phyloP scores from a whole-genome alignment of 1,140 invertebrate species.

The Acromyrmex heyeri region DNA sequence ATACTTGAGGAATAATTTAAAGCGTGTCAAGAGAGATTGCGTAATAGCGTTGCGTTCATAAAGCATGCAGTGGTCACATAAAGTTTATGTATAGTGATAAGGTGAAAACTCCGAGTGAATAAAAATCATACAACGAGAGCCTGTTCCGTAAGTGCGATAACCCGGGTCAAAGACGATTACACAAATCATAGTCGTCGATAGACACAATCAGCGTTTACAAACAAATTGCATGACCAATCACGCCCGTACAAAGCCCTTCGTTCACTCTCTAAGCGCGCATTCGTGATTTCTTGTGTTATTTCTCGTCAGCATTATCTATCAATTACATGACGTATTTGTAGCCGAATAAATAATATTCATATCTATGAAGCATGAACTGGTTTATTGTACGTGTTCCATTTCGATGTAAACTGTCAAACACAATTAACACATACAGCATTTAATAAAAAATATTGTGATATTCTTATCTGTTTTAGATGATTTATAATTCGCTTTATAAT shows the following conservation, averaged over 20 bases:
- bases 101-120: conserved; percentile 37
- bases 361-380: background rate
- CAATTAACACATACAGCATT: background rate
- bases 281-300: conserved; percentile 46
- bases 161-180: conserved; percentile 69
- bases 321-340: conserved; percentile 49
- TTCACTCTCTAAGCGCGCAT: conserved; percentile 52
- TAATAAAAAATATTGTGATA: background rate
- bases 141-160: conserved; percentile 70
- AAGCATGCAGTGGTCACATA: conserved; percentile 24
- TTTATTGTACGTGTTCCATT: too few relatives aligned
- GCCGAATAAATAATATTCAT: conserved; percentile 1
- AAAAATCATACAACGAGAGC: conserved; percentile 63
- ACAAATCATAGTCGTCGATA: conserved; percentile 57
- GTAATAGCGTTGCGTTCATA: conserved; percentile 12
- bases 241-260: conserved; percentile 64
- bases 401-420: background rate
- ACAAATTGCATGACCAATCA: conserved; percentile 62
- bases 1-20: conserved; percentile 29
- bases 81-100: conserved; percentile 62
- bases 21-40: conserved; percentile 35
- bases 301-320: conserved; percentile 57
- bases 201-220: conserved; percentile 70
- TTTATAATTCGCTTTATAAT: background rate
- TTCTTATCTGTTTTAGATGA: background rate